Conservation (phyloP, 2,797 vertebrate genomes). For the Sebastes trivittatus region DNA sequence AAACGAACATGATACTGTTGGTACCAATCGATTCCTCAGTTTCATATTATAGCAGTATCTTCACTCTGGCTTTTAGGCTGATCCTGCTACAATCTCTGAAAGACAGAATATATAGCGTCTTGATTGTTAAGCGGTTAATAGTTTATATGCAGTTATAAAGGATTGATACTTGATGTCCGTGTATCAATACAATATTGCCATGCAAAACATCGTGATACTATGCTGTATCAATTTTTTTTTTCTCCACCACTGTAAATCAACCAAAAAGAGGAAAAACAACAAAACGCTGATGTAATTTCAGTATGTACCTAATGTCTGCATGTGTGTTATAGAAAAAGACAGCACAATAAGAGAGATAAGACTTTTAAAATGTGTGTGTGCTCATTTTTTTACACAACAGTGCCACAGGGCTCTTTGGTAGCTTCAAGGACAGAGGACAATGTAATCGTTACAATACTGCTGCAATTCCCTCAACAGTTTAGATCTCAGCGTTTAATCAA, state of each 20-base stretch:
- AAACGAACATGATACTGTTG: too few relatives aligned
- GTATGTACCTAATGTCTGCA: neutral
- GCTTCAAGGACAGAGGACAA: conserved; percentile 45
- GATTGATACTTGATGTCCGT: too few relatives aligned
- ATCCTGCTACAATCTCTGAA: too few relatives aligned
- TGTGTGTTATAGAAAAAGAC: neutral
- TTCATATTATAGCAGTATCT: too few relatives aligned
- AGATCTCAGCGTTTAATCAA: conserved; percentile 28
- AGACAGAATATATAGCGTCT: too few relatives aligned
- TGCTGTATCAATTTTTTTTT: too few relatives aligned
- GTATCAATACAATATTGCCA: too few relatives aligned
- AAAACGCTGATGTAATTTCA: neutral
- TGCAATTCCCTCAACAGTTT: conserved; percentile 16
- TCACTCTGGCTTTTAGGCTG: too few relatives aligned
- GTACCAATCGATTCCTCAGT: too few relatives aligned
- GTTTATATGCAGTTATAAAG: too few relatives aligned
- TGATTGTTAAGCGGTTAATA: too few relatives aligned
- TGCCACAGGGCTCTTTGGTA: conserved; percentile 14
- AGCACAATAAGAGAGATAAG: neutral
- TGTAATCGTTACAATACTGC: conserved; percentile 26
- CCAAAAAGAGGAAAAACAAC: neutral
- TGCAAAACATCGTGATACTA: too few relatives aligned
- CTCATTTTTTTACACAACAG: neutral
- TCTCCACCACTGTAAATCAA: neutral
- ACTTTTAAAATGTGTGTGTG: neutral